Evolutionary conservation across 2,797 vertebrate genomes (phyloP).

Genomic region (Moxostoma hubbsi): DNA sequence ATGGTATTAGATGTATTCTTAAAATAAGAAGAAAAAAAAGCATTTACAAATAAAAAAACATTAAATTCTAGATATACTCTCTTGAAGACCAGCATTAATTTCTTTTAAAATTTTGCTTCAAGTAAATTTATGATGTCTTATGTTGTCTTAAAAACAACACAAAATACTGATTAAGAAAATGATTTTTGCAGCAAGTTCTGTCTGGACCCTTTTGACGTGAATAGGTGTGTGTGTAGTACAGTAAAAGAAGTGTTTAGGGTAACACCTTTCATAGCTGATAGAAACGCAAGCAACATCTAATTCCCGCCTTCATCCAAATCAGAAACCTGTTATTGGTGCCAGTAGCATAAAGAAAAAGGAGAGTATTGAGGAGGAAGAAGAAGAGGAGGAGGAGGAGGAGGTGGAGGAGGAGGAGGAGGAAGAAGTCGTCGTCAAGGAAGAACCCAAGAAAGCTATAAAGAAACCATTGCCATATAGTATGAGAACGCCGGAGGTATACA

Average conservation of each 20-base stretch:
- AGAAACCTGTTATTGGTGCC: conserved; percentile 61
- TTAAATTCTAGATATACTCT: too few relatives aligned
- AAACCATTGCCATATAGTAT: conserved; percentile 46
- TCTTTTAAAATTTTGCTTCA: too few relatives aligned
- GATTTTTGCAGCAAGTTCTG: not conserved
- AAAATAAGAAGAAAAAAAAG: too few relatives aligned
- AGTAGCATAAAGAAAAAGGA: conserved; percentile 58
- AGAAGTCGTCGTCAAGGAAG: conserved; percentile 54
- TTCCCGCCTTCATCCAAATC: conserved; percentile 30
- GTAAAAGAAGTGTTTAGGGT: not conserved
- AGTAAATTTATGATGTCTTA: too few relatives aligned
- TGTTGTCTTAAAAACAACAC: too few relatives aligned
- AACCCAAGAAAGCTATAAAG: conserved; percentile 47
- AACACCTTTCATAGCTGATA: not conserved
- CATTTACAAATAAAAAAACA: too few relatives aligned
- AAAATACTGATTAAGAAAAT: too few relatives aligned
- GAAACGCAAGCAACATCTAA: not conserved
- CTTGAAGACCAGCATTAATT: too few relatives aligned
- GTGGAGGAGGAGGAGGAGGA: not conserved
- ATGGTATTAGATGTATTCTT: too few relatives aligned
- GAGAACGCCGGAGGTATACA: conserved; percentile 56
- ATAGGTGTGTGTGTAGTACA: not conserved
- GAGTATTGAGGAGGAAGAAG: conserved; percentile 60
- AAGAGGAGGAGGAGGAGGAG: conserved; percentile 24
- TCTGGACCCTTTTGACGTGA: not conserved